Evolutionary conservation across 2,113 vertebrate genomes (phyloP), one percentile per base, ranked within the genome.

Genomic region (Coregonus clupeaformis): DNA sequence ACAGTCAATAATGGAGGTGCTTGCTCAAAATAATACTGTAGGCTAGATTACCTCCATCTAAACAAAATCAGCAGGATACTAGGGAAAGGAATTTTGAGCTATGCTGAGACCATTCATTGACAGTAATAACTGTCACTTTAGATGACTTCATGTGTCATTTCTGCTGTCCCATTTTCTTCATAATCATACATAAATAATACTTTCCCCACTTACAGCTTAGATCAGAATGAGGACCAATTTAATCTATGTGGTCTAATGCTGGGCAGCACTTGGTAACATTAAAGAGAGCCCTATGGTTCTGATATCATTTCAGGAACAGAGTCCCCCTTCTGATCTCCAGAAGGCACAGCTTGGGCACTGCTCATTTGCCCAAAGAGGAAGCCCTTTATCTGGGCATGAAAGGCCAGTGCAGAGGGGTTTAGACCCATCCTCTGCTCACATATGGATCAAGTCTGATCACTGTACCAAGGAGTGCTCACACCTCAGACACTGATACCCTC

Each of bases 391-490:
- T 14, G 63, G 63, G 24, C 3, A 65, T 65, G 25, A 27, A 65
- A 29, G 24, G 11, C 4, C 22, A 65, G 63, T 13, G 11, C 59
- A n/a, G 57, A 60, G 18, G 5, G 18, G 57, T 60, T 59, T 60
- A 22, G 57, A 7, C 16, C 57, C 6, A n/a, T 60, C 57, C 57
- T 22, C n/a, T 22, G n/a, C n/a, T 1, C 57, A 22, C n/a, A 60
- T 22, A 60, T 60, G 57, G 57, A 60, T 60, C 57, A 60, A 60
- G 57, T 60, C 57, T 60, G 57, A 60, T 60, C n/a, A 22, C n/a
- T 60, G 20, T 22, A 7, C 57, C 18, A 60, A 60, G 57, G 57
- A 22, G 57, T 3, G n/a, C 20, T 60, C 6, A 60, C n/a, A 60
- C 24, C 14, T 55, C 57, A 60, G 57, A 60, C 57, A 60, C 57